Evolutionary conservation across 2,888 invertebrate species (phyloP).

Genomic region (Lysandra bellargus): DNA sequence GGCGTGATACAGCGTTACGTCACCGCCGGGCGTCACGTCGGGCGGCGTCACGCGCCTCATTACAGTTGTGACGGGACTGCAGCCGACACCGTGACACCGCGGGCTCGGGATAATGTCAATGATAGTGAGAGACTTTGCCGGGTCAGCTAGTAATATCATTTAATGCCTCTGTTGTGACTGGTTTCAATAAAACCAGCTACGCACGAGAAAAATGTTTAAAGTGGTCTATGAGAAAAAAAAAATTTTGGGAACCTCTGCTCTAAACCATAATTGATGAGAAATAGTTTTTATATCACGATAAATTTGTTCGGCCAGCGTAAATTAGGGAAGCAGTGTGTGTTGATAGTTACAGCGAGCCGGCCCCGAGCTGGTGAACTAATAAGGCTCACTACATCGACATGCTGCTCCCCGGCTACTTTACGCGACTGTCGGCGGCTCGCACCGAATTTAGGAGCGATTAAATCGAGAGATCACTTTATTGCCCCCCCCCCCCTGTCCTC

Average conservation of each 20-base stretch:
- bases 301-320: neutral
- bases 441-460: conserved; percentile 9
- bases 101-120: neutral
- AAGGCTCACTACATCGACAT: neutral
- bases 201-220: too few species aligned
- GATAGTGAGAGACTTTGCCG: neutral
- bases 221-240: too few species aligned
- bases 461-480: conserved; percentile 19
- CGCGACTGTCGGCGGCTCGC: neutral
- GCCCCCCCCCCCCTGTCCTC: neutral
- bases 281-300: neutral
- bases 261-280: too few species aligned
- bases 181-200: too few species aligned
- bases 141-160: neutral
- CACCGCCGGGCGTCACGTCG: neutral
- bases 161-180: too few species aligned
- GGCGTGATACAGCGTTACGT: neutral
- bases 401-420: neutral
- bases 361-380: neutral
- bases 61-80: neutral
- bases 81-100: neutral
- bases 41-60: neutral
- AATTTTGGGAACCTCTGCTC: too few species aligned
- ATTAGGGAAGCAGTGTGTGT: neutral
- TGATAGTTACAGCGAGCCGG: neutral